phyloP scores from a whole-genome alignment of 2,113 vertebrate species.

The Tychaedon coryphoeus region DNA sequence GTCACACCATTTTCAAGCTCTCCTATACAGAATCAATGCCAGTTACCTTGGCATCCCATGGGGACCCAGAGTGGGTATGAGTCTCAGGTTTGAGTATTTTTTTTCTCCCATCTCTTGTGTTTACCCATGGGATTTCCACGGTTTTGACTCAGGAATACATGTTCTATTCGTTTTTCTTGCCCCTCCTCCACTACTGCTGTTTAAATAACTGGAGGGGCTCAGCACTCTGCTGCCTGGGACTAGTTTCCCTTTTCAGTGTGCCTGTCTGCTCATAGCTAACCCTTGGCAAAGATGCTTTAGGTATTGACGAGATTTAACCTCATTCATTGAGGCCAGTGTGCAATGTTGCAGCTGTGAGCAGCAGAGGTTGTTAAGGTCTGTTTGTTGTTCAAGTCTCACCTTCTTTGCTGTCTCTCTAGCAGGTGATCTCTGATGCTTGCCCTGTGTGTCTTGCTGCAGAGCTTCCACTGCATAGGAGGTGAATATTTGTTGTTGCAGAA shows the following conservation, averaged over 20 bases:
- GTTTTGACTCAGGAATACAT: neutral
- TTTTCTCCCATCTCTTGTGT: neutral
- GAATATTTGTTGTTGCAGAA: neutral
- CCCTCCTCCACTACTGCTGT: neutral
- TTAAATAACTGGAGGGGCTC: neutral
- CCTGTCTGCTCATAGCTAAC: neutral
- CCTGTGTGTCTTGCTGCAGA: neutral
- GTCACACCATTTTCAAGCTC: neutral
- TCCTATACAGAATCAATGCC: conserved; percentile 27
- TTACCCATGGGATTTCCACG: neutral
- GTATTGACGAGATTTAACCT: neutral
- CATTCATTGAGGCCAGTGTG: neutral
- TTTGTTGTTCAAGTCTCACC: neutral
- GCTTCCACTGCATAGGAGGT: neutral
- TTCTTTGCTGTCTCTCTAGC: neutral
- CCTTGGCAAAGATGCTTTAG: neutral
- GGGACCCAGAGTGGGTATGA: conserved; percentile 33
- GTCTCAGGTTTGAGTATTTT: neutral
- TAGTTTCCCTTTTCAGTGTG: neutral
- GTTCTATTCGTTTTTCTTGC: neutral
- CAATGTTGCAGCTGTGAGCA: neutral
- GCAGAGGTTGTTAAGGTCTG: neutral
- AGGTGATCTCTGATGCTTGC: neutral
- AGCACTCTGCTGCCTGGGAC: neutral
- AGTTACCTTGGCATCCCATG: conserved; percentile 27